phyloP scores from a whole-genome alignment of 2,888 invertebrate genomes.

The Stegophylla sp. region DNA sequence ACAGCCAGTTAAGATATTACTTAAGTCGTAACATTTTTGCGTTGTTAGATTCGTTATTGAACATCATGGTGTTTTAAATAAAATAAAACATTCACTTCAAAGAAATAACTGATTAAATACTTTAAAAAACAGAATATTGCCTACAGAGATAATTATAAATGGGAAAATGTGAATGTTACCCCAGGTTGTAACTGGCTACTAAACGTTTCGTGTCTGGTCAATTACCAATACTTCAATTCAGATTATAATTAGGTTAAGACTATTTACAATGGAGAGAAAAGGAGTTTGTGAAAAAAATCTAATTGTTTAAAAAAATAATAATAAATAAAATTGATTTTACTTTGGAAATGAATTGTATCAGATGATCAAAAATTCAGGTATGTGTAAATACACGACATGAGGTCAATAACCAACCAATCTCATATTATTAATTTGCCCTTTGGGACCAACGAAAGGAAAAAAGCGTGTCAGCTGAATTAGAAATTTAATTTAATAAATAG shows the following conservation, averaged over 20 bases:
- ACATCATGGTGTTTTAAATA: not conserved
- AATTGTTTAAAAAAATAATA: not conserved
- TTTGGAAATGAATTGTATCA: too few relatives aligned
- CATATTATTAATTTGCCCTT: too few relatives aligned
- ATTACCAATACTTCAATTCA: not conserved
- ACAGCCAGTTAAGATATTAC: not conserved
- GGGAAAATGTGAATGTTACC: not conserved
- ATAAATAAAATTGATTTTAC: not conserved
- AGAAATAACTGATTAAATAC: not conserved
- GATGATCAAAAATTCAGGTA: too few relatives aligned
- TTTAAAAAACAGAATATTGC: not conserved
- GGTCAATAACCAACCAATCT: too few relatives aligned
- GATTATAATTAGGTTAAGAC: not conserved
- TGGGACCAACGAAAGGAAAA: too few relatives aligned
- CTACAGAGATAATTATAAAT: not conserved
- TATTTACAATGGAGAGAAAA: not conserved
- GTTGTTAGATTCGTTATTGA: slow-evolving; percentile 8
- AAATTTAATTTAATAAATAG: too few relatives aligned
- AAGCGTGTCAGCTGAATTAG: too few relatives aligned
- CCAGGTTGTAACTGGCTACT: slow-evolving; percentile 9
- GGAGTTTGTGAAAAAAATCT: not conserved
- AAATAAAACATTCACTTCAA: not conserved
- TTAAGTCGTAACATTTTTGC: slow-evolving; percentile 5
- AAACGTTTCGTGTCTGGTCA: not conserved
- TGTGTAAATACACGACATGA: too few relatives aligned